These are phyloP conservation scores for Dromiciops gliroides DNA, from an alignment of 2,113 vertebrate genomes.

Conservation along the genomic window DNA sequence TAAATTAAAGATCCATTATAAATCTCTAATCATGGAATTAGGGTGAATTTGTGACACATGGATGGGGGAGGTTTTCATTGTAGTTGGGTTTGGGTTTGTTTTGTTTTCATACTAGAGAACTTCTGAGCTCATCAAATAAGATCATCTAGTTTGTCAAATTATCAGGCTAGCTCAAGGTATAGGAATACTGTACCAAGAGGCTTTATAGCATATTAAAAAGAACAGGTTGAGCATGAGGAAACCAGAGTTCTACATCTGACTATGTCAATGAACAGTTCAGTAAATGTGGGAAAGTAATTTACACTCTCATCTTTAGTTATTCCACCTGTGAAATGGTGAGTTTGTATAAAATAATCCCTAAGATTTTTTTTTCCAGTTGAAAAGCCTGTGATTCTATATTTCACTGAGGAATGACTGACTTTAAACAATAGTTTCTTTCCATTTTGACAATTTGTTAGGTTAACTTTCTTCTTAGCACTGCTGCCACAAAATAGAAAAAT, in stretches of 20 bases:
- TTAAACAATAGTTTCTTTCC: slow-evolving; percentile 10
- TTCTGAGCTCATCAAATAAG: not conserved
- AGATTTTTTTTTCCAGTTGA: not conserved
- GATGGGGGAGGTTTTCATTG: not conserved
- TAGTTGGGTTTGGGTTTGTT: not conserved
- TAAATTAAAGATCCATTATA: not conserved
- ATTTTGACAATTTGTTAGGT: not conserved
- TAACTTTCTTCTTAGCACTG: slow-evolving; percentile 30
- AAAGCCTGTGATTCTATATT: not conserved
- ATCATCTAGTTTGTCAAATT: not conserved
- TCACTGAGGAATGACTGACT: not conserved
- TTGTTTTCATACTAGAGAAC: not conserved
- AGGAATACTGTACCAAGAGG: not conserved
- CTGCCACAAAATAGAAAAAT: not conserved
- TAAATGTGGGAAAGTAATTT: not conserved
- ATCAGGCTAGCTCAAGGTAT: not conserved
- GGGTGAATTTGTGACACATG: not conserved
- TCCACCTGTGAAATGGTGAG: not conserved
- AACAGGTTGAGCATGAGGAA: not conserved
- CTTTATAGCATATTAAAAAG: not conserved
- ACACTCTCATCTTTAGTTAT: not conserved
- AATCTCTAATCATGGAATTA: not conserved
- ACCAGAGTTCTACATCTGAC: not conserved
- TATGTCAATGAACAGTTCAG: not conserved
- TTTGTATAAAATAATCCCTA: not conserved